A percentile compares a stretch with the other conserved stretches of the same genome.
Evolutionary conservation across 2,797 vertebrate species (phyloP).

Genomic region (Pagetopsis macropterus): DNA sequence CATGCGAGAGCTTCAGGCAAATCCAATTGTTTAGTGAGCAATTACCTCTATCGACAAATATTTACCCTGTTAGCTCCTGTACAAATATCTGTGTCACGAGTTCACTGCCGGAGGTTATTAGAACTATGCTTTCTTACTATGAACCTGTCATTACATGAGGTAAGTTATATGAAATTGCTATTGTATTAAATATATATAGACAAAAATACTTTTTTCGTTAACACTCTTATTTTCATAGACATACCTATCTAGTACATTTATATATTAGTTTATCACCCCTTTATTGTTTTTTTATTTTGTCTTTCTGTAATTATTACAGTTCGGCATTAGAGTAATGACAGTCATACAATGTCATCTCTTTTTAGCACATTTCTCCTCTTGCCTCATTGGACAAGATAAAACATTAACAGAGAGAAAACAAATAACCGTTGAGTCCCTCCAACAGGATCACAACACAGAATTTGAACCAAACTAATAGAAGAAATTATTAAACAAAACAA

Average conservation of each 20-base stretch:
- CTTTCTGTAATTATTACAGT: constrained; percentile 22
- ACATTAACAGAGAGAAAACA: constrained; percentile 65
- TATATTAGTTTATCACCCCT: constrained; percentile 21
- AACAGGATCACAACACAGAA: constrained; percentile 23
- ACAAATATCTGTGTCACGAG: constrained; percentile 34
- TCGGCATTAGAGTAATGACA: constrained; percentile 16
- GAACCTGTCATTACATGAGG: background rate
- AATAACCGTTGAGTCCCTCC: constrained; percentile 22
- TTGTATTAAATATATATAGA: too few species aligned
- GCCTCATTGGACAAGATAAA: constrained; percentile 47
- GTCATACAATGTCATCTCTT: constrained; percentile 20
- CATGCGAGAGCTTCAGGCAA: constrained; percentile 20
- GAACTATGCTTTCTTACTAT: background rate
- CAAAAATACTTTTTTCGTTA: background rate
- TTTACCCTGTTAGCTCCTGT: constrained; percentile 80
- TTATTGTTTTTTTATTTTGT: constrained; percentile 9
- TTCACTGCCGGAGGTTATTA: constrained; percentile 22
- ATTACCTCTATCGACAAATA: constrained; percentile 87
- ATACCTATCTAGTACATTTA: background rate
- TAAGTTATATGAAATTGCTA: too few species aligned
- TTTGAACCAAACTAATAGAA: constrained; percentile 19
- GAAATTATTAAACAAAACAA: constrained; percentile 9
- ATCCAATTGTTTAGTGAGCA: constrained; percentile 62
- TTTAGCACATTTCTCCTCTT: constrained; percentile 9
- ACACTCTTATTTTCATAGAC: constrained; percentile 12